Base-by-base conservation (phyloP, 2,797 vertebrate genomes). In the Centropyge bicolor region DNA sequence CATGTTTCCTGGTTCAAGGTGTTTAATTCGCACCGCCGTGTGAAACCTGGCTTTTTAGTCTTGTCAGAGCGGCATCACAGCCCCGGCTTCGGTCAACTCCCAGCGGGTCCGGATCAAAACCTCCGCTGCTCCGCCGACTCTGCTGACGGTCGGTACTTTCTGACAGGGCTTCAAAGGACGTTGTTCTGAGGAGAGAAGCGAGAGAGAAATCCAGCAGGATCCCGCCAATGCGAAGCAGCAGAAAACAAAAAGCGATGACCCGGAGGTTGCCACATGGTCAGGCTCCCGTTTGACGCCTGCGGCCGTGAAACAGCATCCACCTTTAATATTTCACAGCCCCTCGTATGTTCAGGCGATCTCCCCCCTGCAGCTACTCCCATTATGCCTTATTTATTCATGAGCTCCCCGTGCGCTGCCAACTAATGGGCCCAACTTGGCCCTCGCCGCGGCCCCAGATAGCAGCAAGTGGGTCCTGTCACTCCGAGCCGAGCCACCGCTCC, bases 301-400 rank as follows among this genome's bases (percentile, higher is more conserved):
- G 85, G 92, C 86, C 57, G 20, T 62, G 81, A 82, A 90, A 85
- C 89, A 93, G 90, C 69, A 89, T 83, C 87, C 85, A 68, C 61
- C 74, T 85, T 95, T 86, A 94, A 95, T 94, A 93, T 95, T 95
- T 94, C 89, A 94, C 84, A 62, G 80, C 64, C 75, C 70, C 17
- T 86, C 89, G 82, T 94, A 93, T 94, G 94, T 91, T 94, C 89
- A 67, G 75, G 80, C 87, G 31, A 80, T 82, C 82, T 82, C 86
- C 73, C 65, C 88, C 93, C 89, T 90, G 45, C 76, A 92, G 91
- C 93, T 56, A 88, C 69, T 82, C 82, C 83, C 88, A 71, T 69
- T 68, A 52, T 72, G 62, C 11, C 57, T 93, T 41, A 89, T 87
- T 92, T 90, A 93, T 94, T 93, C 77, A 93, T 91, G 83, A 88